phyloP scores from a whole-genome alignment of 1,140 invertebrate genomes.

The Drosophila navojoa region DNA sequence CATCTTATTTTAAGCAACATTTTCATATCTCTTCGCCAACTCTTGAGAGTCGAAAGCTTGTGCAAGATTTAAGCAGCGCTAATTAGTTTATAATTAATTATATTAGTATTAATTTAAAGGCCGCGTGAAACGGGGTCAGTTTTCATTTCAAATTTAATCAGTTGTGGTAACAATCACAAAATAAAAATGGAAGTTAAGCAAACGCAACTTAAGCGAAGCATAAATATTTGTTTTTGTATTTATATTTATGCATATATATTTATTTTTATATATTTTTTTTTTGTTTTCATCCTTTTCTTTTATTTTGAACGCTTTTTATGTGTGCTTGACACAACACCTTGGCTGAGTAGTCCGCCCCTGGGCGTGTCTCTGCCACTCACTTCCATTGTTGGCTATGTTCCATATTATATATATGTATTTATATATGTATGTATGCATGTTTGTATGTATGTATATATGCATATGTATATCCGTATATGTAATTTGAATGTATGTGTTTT shows the following conservation, averaged over 20 bases:
- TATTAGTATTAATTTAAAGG: background rate
- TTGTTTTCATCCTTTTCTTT: background rate
- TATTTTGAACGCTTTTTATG: background rate
- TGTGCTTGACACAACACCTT: conserved; percentile 29
- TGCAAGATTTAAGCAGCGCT: too few relatives aligned
- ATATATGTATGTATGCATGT: conserved; percentile 6
- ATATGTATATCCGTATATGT: conserved; percentile 17
- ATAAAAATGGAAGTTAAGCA: too few relatives aligned
- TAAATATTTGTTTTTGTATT: background rate
- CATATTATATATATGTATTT: conserved; percentile 47
- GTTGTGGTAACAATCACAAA: too few relatives aligned
- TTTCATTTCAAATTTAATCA: too few relatives aligned
- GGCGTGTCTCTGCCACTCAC: conserved; percentile 51
- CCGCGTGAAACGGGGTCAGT: too few relatives aligned
- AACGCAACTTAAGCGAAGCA: too few relatives aligned
- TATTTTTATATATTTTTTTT: conserved; percentile 1
- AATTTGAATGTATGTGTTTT: background rate
- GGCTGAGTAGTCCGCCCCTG: conserved; percentile 54
- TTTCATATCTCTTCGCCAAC: too few relatives aligned
- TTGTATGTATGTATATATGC: background rate
- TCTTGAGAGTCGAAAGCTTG: too few relatives aligned
- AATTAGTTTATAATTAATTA: background rate
- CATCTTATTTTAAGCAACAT: too few relatives aligned
- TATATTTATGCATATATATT: background rate
- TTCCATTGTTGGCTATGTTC: conserved; percentile 67